Evolutionary conservation across 2,888 invertebrate genomes (phyloP), one percentile per base, ranked within the genome.

Genomic region (Eupithecia pulchellata): DNA sequence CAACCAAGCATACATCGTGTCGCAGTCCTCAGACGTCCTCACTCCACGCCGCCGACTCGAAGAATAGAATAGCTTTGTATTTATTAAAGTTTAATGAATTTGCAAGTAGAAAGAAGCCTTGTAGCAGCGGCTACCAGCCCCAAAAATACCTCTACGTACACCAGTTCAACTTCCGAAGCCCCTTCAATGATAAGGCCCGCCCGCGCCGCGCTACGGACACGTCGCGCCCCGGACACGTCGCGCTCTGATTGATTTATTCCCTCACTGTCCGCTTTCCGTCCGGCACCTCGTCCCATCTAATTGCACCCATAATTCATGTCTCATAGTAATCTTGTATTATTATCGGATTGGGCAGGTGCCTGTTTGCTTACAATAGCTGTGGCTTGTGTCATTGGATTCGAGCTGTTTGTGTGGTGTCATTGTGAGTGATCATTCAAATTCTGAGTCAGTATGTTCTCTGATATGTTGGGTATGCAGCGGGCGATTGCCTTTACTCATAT

Each of bases 271-370:
- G 72, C 69, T 68, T 76, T 71, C 78, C 81, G 83, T 82, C 84
- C 81, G 82, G 86, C 87, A 86, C 88, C 89, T 90, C 90, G 52
- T 13, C 91, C 89, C 66, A 75, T 87, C 88, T 93, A 93, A 93
- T 93, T 93, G 92, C 92, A 74, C 86, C 85, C 77, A 92, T 93
- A 93, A 93, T 89, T 93, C 93, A 93, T 89, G 91, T 89, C 89
- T 89, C 90, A 91, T 90, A 89, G 89, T 92, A 91, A 91, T 92
- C 92, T 91, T 91, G 88, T 84, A 86, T 89, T 90, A 91, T 90
- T 90, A 91, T 91, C 91, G 88, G 89, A 86, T 77, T 71, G 76
- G 71, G 76, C 77, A 82, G 80, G 75, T 76, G 77, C 73, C 76
- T 79, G 69, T 80, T 80, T 80, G 77, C 63, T 78, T 71, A 71